phyloP scores from a whole-genome alignment of 2,888 invertebrate genomes.

The Drosophila picticornis region DNA sequence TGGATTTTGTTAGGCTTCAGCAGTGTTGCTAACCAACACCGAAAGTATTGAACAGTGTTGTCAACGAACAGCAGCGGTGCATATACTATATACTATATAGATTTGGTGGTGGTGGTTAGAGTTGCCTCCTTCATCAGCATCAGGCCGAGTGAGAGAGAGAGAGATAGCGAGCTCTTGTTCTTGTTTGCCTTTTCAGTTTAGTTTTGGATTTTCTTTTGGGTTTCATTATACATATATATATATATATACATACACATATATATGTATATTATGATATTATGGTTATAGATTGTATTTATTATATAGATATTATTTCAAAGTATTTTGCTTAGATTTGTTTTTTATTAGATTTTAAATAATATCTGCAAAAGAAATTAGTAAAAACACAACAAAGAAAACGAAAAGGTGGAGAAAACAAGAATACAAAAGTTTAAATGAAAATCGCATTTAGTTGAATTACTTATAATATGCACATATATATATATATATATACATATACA shows the following conservation, averaged over 20 bases:
- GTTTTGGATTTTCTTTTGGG: slow-evolving; percentile 17
- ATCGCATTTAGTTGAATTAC: slow-evolving; percentile 21
- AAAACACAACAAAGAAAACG: slow-evolving; percentile 56
- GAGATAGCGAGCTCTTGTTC: slow-evolving; percentile 15
- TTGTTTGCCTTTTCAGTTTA: slow-evolving; percentile 14
- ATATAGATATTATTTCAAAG: slow-evolving; percentile 47
- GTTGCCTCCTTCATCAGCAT: slow-evolving; percentile 30
- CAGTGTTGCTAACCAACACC: slow-evolving; percentile 55
- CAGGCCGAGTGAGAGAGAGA: slow-evolving; percentile 18
- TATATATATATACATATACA: not conserved
- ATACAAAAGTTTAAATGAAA: slow-evolving; percentile 54
- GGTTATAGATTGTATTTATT: slow-evolving; percentile 27
- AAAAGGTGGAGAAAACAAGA: slow-evolving; percentile 39
- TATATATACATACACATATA: not conserved
- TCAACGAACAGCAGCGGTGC: slow-evolving; percentile 44
- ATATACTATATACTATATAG: slow-evolving; percentile 31
- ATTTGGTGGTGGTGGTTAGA: slow-evolving; percentile 20
- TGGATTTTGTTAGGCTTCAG: slow-evolving; percentile 55
- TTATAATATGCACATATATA: slow-evolving; percentile 7
- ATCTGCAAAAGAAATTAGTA: slow-evolving; percentile 79
- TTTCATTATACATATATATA: slow-evolving; percentile 15
- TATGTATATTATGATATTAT: slow-evolving; percentile 15
- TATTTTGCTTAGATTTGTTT: slow-evolving; percentile 57
- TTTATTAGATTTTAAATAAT: slow-evolving; percentile 76
- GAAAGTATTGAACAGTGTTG: slow-evolving; percentile 31